Base-by-base conservation (phyloP, 2,888 invertebrate species). In the Ennomos erosarius region DNA sequence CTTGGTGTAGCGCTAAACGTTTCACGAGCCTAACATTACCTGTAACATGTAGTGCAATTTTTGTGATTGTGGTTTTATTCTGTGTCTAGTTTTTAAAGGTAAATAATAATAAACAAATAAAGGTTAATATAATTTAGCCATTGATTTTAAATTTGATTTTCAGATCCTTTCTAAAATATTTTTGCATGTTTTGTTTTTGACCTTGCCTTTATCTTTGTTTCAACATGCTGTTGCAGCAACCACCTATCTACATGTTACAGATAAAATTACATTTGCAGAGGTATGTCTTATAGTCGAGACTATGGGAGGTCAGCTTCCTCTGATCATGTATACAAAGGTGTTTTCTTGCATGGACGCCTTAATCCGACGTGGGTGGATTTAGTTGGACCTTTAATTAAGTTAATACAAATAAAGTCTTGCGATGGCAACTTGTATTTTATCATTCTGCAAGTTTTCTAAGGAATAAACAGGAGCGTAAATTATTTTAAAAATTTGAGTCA, bases 381-480 rank as follows among this genome's bases (percentile, higher is more conserved):
- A 6, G 5, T 35, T 3, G 9, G 13, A 50, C 48, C 38, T 40
- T 42, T 3, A 13, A 35, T 33, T n/a, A 42, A 13, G 9, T 42
- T n/a, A n/a, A 43, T n/a, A 43, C 0, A n/a, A 8, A 26, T 1
- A 8, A n/a, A 10, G 33, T 13, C 43, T 43, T 43, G 16, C 9
- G 34, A 10, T 51, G 51, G 43, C 43, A 43, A 51, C 51, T 51
- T 51, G 51, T 5, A 16, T n/a, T 13, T 16, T 42, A 26, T 6
- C 6, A 26, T 6, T 4, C 3, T 26, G 16, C 3, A 26, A 26
- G 6, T 3, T 26, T 26, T 26, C 6, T 6, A 26, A 26, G 4
- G 26, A 26, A 26, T 26, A 26, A 6, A 6, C 26, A 26, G 6
- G 6, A 26, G 26, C 1, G 26, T 26, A 26, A 26, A 26, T 26